Base-by-base conservation (phyloP, 1,140 invertebrate species). In the Magallana angulata region DNA sequence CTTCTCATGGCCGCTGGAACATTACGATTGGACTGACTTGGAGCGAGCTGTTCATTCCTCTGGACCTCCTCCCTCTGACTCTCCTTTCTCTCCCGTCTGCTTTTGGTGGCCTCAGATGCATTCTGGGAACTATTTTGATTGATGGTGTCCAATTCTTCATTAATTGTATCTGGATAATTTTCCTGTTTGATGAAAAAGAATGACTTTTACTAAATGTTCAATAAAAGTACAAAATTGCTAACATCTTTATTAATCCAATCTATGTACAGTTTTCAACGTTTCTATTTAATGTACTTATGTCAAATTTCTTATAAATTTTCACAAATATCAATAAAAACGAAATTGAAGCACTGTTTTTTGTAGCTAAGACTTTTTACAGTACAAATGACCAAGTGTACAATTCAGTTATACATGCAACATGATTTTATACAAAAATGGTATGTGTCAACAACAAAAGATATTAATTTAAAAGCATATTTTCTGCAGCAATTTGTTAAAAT, bases 1-100 rank as follows among this genome's bases (percentile, higher is more conserved):
- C 91, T 93, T 85, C 94, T 92, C 93, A 94, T 94, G 59, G 94
- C 92, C 58, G 91, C 92, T 16, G 92, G 92, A 24, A 92, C 80
- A 18, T 84, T 56, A 1, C 71, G 59, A 30, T 24, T 76, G 12
- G 68, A 76, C 85, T 82, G 84, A 81, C 64, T 14, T 1, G 12
- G 14, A 81, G 11, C 48, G 16, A 56, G 3, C 85, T 81, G 12
- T 80, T 83, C 58, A 64, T 58, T 88, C 48, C n/a, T 80, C 7
- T 84, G 82, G 12, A 80, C 18, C 48, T 59, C n/a, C 57, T 64
- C 62, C 87, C 18, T 71, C 14, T 24, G 64, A 11, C 12, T 57
- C n/a, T 58, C 84, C 24, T 62, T 68, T 36, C 48, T 83, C 68
- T 18, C 30, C 18, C 11, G n/a, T 60, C 59, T 86, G 30, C 30